Evolutionary conservation across 1,140 invertebrate genomes (phyloP).

Genomic region (Aphelenchoides fujianensis): DNA sequence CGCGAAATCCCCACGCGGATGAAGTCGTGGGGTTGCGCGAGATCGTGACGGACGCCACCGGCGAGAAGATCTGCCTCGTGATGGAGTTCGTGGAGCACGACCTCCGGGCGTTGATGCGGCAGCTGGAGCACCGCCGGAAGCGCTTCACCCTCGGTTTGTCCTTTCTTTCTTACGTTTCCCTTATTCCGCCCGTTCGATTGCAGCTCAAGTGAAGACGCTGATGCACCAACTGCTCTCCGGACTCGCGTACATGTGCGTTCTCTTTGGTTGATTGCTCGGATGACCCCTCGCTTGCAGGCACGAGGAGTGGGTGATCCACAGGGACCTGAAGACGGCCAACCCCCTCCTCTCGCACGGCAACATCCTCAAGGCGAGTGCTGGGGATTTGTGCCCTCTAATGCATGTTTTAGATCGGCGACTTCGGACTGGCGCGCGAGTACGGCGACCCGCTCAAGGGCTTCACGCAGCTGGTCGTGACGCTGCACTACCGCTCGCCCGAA

Average conservation of each 20-base stretch:
- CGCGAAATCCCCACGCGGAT: conserved; percentile 94
- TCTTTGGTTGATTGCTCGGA: too few relatives aligned
- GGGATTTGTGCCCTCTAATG: conserved; percentile 24
- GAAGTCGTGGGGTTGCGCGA: conserved; percentile 87
- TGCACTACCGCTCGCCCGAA: conserved; percentile 95
- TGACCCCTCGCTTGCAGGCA: conserved; percentile 93
- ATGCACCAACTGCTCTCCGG: conserved; percentile 85
- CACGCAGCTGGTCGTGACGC: conserved; percentile 91
- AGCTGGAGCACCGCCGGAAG: conserved; percentile 77
- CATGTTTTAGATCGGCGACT: conserved; percentile 75
- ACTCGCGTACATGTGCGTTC: conserved; percentile 81
- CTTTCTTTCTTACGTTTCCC: conserved; percentile 15
- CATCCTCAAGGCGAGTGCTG: conserved; percentile 70
- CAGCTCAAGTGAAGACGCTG: conserved; percentile 90
- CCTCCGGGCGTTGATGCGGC: conserved; percentile 93
- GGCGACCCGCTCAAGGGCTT: conserved; percentile 92
- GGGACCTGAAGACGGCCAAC: conserved; percentile 97
- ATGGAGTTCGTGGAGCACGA: conserved; percentile 99
- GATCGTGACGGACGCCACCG: conserved; percentile 18
- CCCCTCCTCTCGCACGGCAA: conserved; percentile 87
- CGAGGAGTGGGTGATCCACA: conserved; percentile 97
- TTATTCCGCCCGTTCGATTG: conserved; percentile 16
- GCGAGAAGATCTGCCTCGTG: conserved; percentile 99
- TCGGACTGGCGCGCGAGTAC: conserved; percentile 94
- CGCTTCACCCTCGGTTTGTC: conserved; percentile 74